Conservation (phyloP, 1,140 invertebrate species). For the Leptopilina clavipes region DNA sequence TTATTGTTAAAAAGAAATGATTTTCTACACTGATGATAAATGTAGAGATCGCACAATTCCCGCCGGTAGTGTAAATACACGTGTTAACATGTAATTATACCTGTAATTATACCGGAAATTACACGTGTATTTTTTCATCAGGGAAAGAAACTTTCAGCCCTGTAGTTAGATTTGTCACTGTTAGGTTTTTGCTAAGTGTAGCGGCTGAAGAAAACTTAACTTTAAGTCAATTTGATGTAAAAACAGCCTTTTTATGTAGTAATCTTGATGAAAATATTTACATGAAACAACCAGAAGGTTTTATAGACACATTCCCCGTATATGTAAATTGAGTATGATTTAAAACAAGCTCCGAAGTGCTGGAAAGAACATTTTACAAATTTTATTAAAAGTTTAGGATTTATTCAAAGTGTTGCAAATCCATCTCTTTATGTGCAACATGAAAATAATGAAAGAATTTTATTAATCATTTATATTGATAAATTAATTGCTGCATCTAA, state of each 20-base stretch:
- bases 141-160: slow-evolving; percentile 35
- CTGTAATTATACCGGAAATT: too few relatives aligned
- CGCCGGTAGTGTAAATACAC: too few relatives aligned
- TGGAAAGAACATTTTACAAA: slow-evolving; percentile 48
- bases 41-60: too few relatives aligned
- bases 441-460: too few relatives aligned
- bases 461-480: too few relatives aligned
- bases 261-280: slow-evolving; percentile 60
- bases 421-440: slow-evolving; percentile 26
- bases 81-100: too few relatives aligned
- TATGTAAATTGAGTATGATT: slow-evolving; percentile 52
- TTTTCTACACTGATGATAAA: too few relatives aligned
- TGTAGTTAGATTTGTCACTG: slow-evolving; percentile 32
- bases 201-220: background rate
- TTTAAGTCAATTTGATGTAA: slow-evolving; percentile 57
- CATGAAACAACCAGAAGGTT: slow-evolving; percentile 64
- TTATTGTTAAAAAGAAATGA: too few relatives aligned
- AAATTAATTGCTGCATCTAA: too few relatives aligned
- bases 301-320: slow-evolving; percentile 40
- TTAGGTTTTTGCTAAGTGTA: slow-evolving; percentile 19
- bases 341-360: slow-evolving; percentile 51
- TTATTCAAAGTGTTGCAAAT: slow-evolving; percentile 16
- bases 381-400: slow-evolving; percentile 15
- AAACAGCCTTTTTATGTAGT: slow-evolving; percentile 65
- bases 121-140: too few relatives aligned